phyloP scores from a whole-genome alignment of 2,797 vertebrate species.

The Leucoraja ocellata region DNA sequence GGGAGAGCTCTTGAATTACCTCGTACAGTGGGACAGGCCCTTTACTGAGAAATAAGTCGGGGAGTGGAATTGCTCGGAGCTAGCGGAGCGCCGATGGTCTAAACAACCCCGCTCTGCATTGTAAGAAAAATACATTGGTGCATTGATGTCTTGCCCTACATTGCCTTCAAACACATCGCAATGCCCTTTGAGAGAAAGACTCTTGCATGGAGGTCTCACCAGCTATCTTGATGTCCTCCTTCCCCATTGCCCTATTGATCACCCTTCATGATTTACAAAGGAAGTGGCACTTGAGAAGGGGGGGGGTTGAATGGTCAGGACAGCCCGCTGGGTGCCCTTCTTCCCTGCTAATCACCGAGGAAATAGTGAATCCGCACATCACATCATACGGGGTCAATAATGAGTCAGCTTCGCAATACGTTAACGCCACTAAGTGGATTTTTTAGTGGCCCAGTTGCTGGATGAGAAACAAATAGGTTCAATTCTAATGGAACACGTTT shows the following conservation, averaged over 20 bases:
- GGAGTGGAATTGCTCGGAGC: too few relatives aligned
- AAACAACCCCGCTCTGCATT: too few relatives aligned
- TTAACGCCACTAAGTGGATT: neutral
- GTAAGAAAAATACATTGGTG: neutral
- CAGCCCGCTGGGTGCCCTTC: slow-evolving; percentile 40
- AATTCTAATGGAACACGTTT: neutral
- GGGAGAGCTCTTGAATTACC: too few relatives aligned
- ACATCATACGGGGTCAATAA: slow-evolving; percentile 21
- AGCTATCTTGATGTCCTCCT: slow-evolving; percentile 43
- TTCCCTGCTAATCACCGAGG: slow-evolving; percentile 38
- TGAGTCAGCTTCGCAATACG: neutral
- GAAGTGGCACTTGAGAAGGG: slow-evolving; percentile 39
- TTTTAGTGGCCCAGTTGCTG: neutral
- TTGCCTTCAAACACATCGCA: neutral
- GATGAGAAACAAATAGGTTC: neutral
- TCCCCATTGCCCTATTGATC: slow-evolving; percentile 48
- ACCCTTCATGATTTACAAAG: slow-evolving; percentile 47
- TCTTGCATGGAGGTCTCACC: neutral
- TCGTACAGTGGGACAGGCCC: too few relatives aligned
- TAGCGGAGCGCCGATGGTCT: too few relatives aligned
- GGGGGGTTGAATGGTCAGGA: slow-evolving; percentile 43
- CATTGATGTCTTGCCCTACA: neutral
- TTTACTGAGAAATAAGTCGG: too few relatives aligned
- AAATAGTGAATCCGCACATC: neutral
- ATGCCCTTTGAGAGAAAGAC: slow-evolving; percentile 7